A percentile compares a stretch with the other conserved stretches of the same genome.
These are phyloP conservation scores for Prinia subflava DNA, from an alignment of 2,113 vertebrate genomes.

Conservation along the genomic window DNA sequence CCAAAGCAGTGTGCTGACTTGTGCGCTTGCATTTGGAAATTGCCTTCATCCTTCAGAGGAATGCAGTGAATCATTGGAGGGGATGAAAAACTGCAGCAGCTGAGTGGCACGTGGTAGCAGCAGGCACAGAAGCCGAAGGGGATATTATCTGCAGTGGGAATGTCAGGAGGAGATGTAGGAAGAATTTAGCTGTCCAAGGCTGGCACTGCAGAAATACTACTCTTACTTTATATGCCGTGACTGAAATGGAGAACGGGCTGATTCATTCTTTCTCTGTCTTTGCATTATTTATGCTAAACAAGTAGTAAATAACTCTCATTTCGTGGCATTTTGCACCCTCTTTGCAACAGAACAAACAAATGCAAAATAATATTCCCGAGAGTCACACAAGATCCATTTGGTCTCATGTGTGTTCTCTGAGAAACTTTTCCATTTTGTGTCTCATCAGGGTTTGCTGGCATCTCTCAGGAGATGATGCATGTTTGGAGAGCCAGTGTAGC, in stretches of 20 bases:
- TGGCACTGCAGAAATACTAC: background rate
- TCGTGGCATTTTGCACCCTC: background rate
- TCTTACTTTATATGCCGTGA: background rate
- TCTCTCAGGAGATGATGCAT: background rate
- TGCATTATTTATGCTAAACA: background rate
- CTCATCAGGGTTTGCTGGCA: background rate
- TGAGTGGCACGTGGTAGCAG: background rate
- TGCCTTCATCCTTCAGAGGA: background rate
- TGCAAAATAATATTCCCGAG: background rate
- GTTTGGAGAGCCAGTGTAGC: background rate
- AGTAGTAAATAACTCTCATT: background rate
- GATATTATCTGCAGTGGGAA: background rate
- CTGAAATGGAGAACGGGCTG: background rate
- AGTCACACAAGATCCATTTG: background rate
- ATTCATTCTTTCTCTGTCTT: background rate
- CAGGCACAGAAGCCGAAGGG: background rate
- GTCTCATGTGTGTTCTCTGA: background rate
- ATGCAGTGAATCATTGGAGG: background rate
- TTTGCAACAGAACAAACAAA: background rate
- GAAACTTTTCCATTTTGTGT: background rate
- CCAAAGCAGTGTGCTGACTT: conserved; percentile 2
- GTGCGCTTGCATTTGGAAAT: background rate
- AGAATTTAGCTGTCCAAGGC: background rate
- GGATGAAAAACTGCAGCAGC: background rate
- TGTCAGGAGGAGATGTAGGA: background rate